phyloP scores from a whole-genome alignment of 2,797 vertebrate species.

The Parotocinclus haroldoi region DNA sequence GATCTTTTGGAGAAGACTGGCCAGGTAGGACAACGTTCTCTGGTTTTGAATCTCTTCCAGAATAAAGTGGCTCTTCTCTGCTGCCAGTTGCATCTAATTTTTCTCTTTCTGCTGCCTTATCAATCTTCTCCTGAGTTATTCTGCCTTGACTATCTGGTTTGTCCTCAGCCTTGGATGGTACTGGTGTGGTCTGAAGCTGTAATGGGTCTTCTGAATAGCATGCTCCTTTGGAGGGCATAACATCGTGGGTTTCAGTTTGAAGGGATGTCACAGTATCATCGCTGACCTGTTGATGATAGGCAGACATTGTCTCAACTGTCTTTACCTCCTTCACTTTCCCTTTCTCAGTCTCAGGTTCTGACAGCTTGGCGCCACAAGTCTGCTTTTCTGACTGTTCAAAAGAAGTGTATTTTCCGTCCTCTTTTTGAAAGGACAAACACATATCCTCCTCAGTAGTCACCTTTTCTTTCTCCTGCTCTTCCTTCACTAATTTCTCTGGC shows the following conservation, averaged over 20 bases:
- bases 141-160: slow-evolving; percentile 19
- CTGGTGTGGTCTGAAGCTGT: slow-evolving; percentile 13
- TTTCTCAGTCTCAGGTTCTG: slow-evolving; percentile 23
- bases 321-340: slow-evolving; percentile 29
- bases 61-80: slow-evolving; percentile 54
- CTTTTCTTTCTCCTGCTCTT: slow-evolving; percentile 63
- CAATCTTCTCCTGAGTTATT: slow-evolving; percentile 50
- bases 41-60: slow-evolving; percentile 61
- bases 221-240: slow-evolving; percentile 14
- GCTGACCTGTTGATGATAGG: slow-evolving; percentile 12
- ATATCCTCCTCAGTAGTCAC: slow-evolving; percentile 46
- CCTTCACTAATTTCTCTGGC: slow-evolving; percentile 70
- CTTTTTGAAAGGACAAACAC: slow-evolving; percentile 8
- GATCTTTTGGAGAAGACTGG: slow-evolving; percentile 28
- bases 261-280: slow-evolving; percentile 10
- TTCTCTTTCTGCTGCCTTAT: slow-evolving; percentile 57
- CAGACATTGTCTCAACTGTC: slow-evolving; percentile 15
- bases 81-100: slow-evolving; percentile 52
- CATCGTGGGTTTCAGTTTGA: slow-evolving; percentile 18
- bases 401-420: slow-evolving; percentile 19
- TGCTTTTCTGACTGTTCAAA: slow-evolving; percentile 32
- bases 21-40: slow-evolving; percentile 63
- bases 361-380: slow-evolving; percentile 18
- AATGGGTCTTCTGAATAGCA: slow-evolving; percentile 24
- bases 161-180: slow-evolving; percentile 12